Evolutionary conservation across 2,797 vertebrate species (phyloP), one percentile per base, ranked within the genome.

Genomic region (Sphaeramia orbicularis): DNA sequence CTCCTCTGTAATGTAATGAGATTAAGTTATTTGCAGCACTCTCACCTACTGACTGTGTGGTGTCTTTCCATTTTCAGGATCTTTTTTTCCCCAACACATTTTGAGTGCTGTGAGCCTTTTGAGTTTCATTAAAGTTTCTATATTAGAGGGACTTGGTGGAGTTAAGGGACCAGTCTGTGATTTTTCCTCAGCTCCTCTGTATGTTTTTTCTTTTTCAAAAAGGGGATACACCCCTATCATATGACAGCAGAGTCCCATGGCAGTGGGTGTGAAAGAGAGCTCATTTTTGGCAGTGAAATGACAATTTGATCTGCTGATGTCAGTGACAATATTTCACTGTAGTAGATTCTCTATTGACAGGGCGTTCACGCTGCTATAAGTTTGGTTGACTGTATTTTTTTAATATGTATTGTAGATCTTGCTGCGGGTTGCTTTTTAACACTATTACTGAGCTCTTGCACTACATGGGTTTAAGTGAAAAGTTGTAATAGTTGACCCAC

Each of bases 1-100:
- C 64, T 80, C 16, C 48, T 64, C 19, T 21, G 0, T 65, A 59
- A 71, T 44, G 19, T 86, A 85, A 88, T 87, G 74, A 84, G 71
- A 71, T 80, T 3, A 68, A 64, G 76, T 80, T 86, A 84, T 89
- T 89, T 84, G 64, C 43, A 54, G 67, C 69, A 18, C 71, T 48
- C 21, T 35, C 41, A 58, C 61, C 66, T 67, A 42, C 12, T 7
- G 42, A 35, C 69, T 50, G 56, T 42, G 30, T 32, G 30, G 30
- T 32, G 30, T 32, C 27, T 13, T 54, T 42, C 30, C 27, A 18
- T 54, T 74, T 71, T 75, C 16, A 67, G 62, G 38, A 45, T 72
- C 14, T 53, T 3, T 37, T 60, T 27, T 27, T 7, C 7, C 1
- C 7, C 6, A 4, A 8, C 7, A 11, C 16, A 47, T 12, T 64